Percentiles rank a stretch among this genome's conserved stretches.
phyloP scores from a whole-genome alignment of 2,113 vertebrate genomes.

The zebrafish (Danio rerio) region DNA sequence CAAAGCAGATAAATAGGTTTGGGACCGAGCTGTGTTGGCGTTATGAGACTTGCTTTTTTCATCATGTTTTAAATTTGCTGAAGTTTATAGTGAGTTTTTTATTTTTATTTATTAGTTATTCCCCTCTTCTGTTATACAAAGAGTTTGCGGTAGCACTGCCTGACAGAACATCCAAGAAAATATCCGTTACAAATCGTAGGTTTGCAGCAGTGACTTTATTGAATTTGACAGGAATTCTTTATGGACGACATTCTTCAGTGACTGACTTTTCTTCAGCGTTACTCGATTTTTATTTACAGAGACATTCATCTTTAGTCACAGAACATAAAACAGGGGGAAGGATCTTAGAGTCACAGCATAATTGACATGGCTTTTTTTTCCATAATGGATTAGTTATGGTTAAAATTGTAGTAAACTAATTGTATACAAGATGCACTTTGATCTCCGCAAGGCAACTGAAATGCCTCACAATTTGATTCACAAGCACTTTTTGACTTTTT shows the following conservation, averaged over 20 bases:
- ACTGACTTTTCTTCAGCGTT: constrained; percentile 73
- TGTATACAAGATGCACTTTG: constrained; percentile 72
- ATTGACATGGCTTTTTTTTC: constrained; percentile 65
- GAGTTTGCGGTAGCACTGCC: neutral
- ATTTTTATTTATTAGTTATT: neutral
- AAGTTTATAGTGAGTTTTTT: neutral
- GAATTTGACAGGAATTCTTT: constrained; percentile 74
- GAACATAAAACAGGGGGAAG: constrained; percentile 57
- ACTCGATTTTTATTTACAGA: constrained; percentile 64
- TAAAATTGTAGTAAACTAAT: constrained; percentile 71
- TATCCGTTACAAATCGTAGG: constrained; percentile 64
- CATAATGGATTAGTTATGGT: constrained; percentile 60
- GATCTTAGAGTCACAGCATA: constrained; percentile 67
- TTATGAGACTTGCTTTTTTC: neutral
- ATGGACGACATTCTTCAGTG: constrained; percentile 70
- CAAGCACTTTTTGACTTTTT: constrained; percentile 46
- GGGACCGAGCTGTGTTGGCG: constrained; percentile 1
- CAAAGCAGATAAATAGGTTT: constrained; percentile 17
- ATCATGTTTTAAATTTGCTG: neutral
- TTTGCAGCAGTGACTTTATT: constrained; percentile 74
- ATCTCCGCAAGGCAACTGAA: constrained; percentile 67
- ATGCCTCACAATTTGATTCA: constrained; percentile 62
- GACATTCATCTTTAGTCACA: constrained; percentile 70
- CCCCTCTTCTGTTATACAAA: constrained; percentile 51
- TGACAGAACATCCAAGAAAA: constrained; percentile 65